Conservation (phyloP, 1,140 invertebrate species). For the Contarinia nasturtii region DNA sequence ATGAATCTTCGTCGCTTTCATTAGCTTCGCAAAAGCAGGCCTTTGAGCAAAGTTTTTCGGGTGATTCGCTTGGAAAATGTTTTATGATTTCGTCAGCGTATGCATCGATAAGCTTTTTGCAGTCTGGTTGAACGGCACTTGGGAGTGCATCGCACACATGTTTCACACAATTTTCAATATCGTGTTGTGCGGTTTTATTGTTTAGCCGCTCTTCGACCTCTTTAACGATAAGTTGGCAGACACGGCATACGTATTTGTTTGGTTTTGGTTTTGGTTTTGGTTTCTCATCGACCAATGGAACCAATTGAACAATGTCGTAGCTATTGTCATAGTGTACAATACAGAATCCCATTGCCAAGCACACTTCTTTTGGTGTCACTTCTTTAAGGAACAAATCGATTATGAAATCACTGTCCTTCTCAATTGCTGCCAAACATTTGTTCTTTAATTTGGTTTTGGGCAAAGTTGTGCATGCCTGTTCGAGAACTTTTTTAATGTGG, state of each 20-base stretch:
- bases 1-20: background rate
- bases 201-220: constrained; percentile 38
- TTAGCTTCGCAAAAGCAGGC: background rate
- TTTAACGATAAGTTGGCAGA: constrained; percentile 49
- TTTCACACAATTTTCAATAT: constrained; percentile 48
- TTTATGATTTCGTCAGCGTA: no score
- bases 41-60: no score
- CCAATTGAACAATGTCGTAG: background rate
- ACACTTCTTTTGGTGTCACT: constrained; percentile 20
- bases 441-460: constrained; percentile 10
- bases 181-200: constrained; percentile 43
- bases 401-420: constrained; percentile 16
- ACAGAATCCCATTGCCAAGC: constrained; percentile 16
- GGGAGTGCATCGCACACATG: constrained; percentile 15
- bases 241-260: constrained; percentile 22
- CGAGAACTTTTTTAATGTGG: constrained; percentile 10
- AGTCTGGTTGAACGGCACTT: background rate
- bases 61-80: no score
- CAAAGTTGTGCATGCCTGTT: constrained; percentile 13
- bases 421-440: constrained; percentile 16
- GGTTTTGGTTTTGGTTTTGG: background rate
- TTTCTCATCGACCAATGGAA: background rate
- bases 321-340: background rate
- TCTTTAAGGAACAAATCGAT: constrained; percentile 15
- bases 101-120: background rate